Evolutionary conservation across 53 echinoderm and acorn worm genomes (phyloP), one percentile per base, ranked within the genome.

Genomic region (Paelopatides confundens): DNA sequence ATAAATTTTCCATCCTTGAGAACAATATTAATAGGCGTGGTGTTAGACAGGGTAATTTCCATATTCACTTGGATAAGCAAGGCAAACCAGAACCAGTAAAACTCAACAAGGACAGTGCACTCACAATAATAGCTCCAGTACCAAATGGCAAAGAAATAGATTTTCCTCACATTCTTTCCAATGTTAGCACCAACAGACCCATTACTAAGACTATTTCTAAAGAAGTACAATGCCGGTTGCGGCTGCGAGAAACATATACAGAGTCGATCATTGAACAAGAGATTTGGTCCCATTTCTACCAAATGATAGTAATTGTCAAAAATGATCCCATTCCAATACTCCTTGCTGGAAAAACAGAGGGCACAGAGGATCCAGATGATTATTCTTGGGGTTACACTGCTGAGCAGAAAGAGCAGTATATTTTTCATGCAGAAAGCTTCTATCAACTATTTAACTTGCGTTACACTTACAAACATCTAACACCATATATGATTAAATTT

Each of bases 401-500:
- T 4, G 6, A 36, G 24, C 38, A 71, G 39, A 71, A 21, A 7
- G 2, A 71, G 23, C 2, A 39, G 2, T 71, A 71, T 10, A n/a
- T 71, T 40, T 38, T 35, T 37, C 74, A 86, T 85, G 92, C 92
- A 17, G 87, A 89, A 49, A 65, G 79, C 36, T 95, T 89, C 39
- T 95, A 92, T 31, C 82, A 95, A 69, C 63, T 95, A 7, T 95
- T 88, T 65, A 78, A 62, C 66, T n/a, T 88, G 17, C 52, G 81
- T 4, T 94, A 64, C 67, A 88, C 87, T 1, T 85, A 77, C 81
- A 64, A 66, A 36, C 83, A 71, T 9, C 85, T 92, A 14, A 95
- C 95, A 4, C 92, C 95, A 49, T 95, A 95, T 29, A 92, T 92
- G 95, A 87, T 92, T 1, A 92, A 62, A 47, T 92, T 82, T 32